phyloP scores from a whole-genome alignment of 2,888 invertebrate genomes.

The Drosophila eohydei region DNA sequence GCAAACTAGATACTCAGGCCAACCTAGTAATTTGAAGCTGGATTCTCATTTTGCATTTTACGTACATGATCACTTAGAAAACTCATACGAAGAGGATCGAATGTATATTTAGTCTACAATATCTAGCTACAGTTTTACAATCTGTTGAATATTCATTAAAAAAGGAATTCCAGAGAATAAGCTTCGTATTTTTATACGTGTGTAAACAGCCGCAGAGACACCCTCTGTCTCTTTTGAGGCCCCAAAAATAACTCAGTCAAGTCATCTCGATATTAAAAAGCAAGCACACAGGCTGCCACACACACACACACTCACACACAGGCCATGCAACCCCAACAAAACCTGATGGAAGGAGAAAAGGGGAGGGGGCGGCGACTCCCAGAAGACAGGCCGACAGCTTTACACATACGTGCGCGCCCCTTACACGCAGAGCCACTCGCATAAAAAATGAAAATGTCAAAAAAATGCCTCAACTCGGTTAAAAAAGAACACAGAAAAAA shows the following conservation, averaged over 20 bases:
- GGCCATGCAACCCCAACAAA: slow-evolving; percentile 54
- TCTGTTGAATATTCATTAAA: background rate
- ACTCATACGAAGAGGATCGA: background rate
- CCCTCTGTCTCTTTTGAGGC: slow-evolving; percentile 34
- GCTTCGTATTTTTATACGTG: slow-evolving; percentile 22
- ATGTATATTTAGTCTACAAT: background rate
- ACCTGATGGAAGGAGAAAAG: background rate
- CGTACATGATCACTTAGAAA: background rate
- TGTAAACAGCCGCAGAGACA: slow-evolving; percentile 34
- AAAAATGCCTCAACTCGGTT: slow-evolving; percentile 64
- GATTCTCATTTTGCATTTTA: background rate
- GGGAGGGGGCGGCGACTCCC: slow-evolving; percentile 22
- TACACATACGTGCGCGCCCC: slow-evolving; percentile 56
- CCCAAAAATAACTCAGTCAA: slow-evolving; percentile 65
- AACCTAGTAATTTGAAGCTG: background rate
- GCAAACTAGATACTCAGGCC: no score
- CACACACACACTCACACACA: slow-evolving; percentile 27
- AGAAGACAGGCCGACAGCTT: slow-evolving; percentile 48
- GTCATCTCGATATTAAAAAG: slow-evolving; percentile 67
- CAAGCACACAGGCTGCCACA: slow-evolving; percentile 41
- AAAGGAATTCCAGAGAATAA: slow-evolving; percentile 6
- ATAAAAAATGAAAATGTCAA: slow-evolving; percentile 81
- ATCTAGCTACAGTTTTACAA: background rate
- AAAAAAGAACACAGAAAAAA: slow-evolving; percentile 45
- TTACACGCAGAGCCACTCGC: slow-evolving; percentile 26